Base-by-base conservation (phyloP, 2,113 vertebrate genomes). In the Podarcis cretensis region DNA sequence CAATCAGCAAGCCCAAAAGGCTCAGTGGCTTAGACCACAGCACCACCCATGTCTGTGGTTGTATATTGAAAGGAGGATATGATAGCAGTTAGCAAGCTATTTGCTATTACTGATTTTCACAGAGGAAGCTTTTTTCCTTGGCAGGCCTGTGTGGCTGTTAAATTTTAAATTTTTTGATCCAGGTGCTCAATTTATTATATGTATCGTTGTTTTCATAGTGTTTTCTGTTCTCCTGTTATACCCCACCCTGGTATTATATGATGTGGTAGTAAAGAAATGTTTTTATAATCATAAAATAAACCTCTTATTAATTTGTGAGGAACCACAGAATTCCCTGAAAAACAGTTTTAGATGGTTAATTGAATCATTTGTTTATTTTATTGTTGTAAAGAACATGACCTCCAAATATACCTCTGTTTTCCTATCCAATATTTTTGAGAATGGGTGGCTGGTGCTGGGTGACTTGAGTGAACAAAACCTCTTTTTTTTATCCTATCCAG, bases 401-500 rank as follows among this genome's bases (percentile, higher is more conserved):
- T 68, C 65, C 65, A 2, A 40, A 43, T 23, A 25, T 6, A 82
- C 7, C 5, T 63, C 5, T 59, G 6, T 32, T 63, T 59, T 40
- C 76, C 65, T 54, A 66, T 79, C 32, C 40, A 0, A 3, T 40
- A 20, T 14, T 43, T 48, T 35, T 18, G 30, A 14, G 35, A 85
- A 3, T 27, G 9, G 21, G 4, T 40, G 68, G 32, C 3, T 66
- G 54, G 14, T 85, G 77, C 48, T 3, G 65, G 10, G 10, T 90
- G 16, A 88, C 12, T 6, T 43, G 12, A 57, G n/a, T 35, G 16
- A 81, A 35, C 23, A 25, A 48, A 69, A n/a, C 0, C 1, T 89
- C 1, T 71, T 16, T 20, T n/a, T 90, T 91, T 13, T 20, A 37
- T 87, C 92, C 73, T 92, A 76, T 94, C 5, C 94, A 99, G 99